A percentile compares a stretch with the other conserved stretches of the same genome.
Evolutionary conservation across 2,797 vertebrate genomes (phyloP).

Genomic region (Tiaroga cobitis): DNA sequence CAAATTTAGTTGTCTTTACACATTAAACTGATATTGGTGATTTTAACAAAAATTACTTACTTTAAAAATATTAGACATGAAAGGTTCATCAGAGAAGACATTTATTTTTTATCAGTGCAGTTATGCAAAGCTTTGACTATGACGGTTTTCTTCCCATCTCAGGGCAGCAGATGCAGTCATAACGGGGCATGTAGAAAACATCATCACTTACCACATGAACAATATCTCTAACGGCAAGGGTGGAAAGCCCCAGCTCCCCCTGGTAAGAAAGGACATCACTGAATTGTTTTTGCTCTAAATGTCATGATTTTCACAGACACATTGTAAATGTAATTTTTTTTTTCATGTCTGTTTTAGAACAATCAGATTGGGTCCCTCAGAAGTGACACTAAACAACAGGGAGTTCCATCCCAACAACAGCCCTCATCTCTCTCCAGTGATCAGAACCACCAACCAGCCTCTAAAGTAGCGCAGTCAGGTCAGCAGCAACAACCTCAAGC

Average conservation of each 20-base stretch:
- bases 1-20: not conserved
- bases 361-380: slow-evolving; percentile 87
- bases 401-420: slow-evolving; percentile 79
- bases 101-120: not conserved
- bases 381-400: slow-evolving; percentile 86
- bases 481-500: slow-evolving; percentile 77
- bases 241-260: slow-evolving; percentile 90
- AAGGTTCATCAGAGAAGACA: slow-evolving; percentile 23
- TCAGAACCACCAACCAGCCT: slow-evolving; percentile 90
- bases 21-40: not conserved
- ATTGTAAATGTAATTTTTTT: not conserved
- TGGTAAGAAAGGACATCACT: slow-evolving; percentile 79
- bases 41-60: not conserved
- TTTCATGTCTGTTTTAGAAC: slow-evolving; percentile 81
- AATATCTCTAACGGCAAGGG: slow-evolving; percentile 96
- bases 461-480: slow-evolving; percentile 89
- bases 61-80: slow-evolving; percentile 21
- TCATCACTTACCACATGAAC: slow-evolving; percentile 97
- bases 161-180: slow-evolving; percentile 98
- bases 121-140: slow-evolving; percentile 34
- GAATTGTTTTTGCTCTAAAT: not conserved
- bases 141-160: slow-evolving; percentile 69
- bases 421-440: slow-evolving; percentile 80
- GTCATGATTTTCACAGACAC: not conserved
- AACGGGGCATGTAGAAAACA: slow-evolving; percentile 96